These are phyloP conservation scores for Drosophila ironensis DNA, from an alignment of 1,140 invertebrate species.

Conservation along the genomic window DNA sequence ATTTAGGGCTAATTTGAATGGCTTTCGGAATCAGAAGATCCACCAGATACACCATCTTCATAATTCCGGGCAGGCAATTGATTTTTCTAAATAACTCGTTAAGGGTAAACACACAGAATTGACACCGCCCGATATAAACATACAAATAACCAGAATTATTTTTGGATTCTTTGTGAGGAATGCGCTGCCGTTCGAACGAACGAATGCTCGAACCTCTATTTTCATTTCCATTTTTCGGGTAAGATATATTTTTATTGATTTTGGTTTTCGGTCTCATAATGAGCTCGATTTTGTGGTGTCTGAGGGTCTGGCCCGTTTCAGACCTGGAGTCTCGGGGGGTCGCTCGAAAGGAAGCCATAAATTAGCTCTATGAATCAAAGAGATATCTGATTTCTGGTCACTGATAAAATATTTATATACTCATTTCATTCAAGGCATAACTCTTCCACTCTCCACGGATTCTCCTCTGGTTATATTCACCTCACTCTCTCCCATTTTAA, in stretches of 20 bases:
- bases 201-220: too few species aligned
- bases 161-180: constrained; percentile 49
- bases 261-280: constrained; percentile 60
- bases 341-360: constrained; percentile 77
- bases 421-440: constrained; percentile 72
- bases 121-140: background rate
- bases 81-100: constrained; percentile 71
- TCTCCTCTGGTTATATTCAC: too few species aligned
- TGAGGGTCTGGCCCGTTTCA: constrained; percentile 50
- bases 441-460: constrained; percentile 29
- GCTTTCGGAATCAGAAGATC: background rate
- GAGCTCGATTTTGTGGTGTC: constrained; percentile 62
- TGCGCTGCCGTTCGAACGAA: constrained; percentile 39
- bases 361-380: constrained; percentile 81
- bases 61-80: constrained; percentile 27
- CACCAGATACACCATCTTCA: constrained; percentile 17
- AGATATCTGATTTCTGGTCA: constrained; percentile 79
- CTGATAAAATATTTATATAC: constrained; percentile 80
- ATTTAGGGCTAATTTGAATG: constrained; percentile 53
- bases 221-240: constrained; percentile 35
- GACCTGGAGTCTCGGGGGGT: constrained; percentile 5
- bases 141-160: constrained; percentile 16
- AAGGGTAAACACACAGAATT: constrained; percentile 35
- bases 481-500: constrained; percentile 38
- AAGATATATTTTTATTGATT: constrained; percentile 75